Evolutionary conservation across 2,888 invertebrate genomes (phyloP).

Genomic region (Geotrupes spiniger): DNA sequence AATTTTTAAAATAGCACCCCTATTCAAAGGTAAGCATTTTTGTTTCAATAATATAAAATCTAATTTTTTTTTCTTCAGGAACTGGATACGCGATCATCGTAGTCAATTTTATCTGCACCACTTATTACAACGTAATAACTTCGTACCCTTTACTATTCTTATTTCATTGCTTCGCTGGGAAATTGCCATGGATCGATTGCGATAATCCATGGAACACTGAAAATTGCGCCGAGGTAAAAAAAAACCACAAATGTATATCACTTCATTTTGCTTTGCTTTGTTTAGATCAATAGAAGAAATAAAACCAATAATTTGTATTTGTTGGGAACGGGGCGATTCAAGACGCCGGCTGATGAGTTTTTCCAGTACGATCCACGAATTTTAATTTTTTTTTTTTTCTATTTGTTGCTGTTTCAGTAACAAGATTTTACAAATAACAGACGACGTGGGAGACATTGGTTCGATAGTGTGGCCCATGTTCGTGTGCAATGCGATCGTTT

Average conservation of each 20-base stretch:
- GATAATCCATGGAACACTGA: slow-evolving; percentile 80
- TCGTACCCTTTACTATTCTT: slow-evolving; percentile 83
- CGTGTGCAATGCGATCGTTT: slow-evolving; percentile 69
- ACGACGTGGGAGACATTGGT: slow-evolving; percentile 71
- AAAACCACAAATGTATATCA: too few relatives aligned
- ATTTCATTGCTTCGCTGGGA: slow-evolving; percentile 62
- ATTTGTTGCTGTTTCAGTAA: slow-evolving; percentile 59
- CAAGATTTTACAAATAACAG: slow-evolving; percentile 73
- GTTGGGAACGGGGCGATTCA: too few relatives aligned
- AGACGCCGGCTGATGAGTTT: slow-evolving; percentile 79
- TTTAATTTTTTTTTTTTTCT: too few relatives aligned
- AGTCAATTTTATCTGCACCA: slow-evolving; percentile 75
- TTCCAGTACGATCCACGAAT: slow-evolving; percentile 85
- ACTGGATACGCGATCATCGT: slow-evolving; percentile 81
- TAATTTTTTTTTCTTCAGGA: slow-evolving; percentile 59
- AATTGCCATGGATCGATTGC: slow-evolving; percentile 77
- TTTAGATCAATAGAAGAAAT: background rate
- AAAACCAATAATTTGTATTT: background rate
- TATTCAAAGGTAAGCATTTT: slow-evolving; percentile 73
- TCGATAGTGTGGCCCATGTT: slow-evolving; percentile 79
- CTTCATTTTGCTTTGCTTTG: slow-evolving; percentile 2
- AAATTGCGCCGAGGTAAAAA: slow-evolving; percentile 62
- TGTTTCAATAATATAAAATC: background rate
- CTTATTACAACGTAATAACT: slow-evolving; percentile 82
- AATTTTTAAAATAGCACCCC: slow-evolving; percentile 75